These are phyloP conservation scores for Pluvialis apricaria DNA, from an alignment of 2,113 vertebrate species.

Conservation along the genomic window DNA sequence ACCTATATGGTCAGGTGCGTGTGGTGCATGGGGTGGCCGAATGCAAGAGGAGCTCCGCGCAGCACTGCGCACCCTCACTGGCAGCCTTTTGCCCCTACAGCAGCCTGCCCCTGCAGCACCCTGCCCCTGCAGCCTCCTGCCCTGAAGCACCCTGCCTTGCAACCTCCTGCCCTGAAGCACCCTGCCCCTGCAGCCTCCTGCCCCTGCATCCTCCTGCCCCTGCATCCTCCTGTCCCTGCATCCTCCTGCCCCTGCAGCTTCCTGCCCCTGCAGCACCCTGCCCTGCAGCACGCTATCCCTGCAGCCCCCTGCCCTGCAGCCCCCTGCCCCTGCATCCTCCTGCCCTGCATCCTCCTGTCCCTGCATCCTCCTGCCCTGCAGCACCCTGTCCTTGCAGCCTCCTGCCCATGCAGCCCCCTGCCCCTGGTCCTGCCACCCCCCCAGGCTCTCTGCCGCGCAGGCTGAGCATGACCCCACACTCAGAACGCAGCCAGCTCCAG, in stretches of 20 bases:
- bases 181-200: neutral
- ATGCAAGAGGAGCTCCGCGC: neutral
- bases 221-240: too few species aligned
- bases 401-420: too few species aligned
- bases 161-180: too few species aligned
- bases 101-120: neutral
- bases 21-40: neutral
- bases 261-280: too few species aligned
- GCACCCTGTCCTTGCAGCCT: too few species aligned
- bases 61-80: neutral
- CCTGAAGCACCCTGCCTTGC: neutral
- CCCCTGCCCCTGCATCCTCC: too few species aligned
- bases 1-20: neutral
- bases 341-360: too few species aligned
- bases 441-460: fast-evolving
- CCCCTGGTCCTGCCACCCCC: neutral
- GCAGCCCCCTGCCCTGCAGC: too few species aligned
- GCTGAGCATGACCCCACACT: neutral
- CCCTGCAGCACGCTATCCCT: too few species aligned
- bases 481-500: neutral
- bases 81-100: neutral
- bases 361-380: too few species aligned
- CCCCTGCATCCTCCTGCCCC: too few species aligned
- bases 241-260: neutral
- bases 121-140: neutral